Evolutionary conservation across 2,888 invertebrate genomes (phyloP).

Genomic region (Drosophila kokeensis): DNA sequence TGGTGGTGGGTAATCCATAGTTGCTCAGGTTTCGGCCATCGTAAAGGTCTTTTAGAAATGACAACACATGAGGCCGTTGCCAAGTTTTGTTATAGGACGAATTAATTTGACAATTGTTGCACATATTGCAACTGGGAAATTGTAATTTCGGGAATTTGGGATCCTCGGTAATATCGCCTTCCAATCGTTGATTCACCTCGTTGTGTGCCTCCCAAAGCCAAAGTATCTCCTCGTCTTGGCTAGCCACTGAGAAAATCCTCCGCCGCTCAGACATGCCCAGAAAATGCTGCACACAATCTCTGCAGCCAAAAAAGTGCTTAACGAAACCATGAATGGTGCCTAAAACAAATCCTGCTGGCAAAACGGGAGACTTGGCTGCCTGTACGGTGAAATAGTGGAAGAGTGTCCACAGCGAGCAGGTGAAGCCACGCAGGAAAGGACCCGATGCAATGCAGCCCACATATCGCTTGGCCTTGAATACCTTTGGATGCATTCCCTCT

Average conservation of each 20-base stretch:
- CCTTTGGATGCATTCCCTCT: constrained; percentile 22
- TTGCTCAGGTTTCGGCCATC: constrained; percentile 44
- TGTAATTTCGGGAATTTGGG: constrained; percentile 86
- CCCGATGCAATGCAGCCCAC: constrained; percentile 92
- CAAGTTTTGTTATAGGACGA: constrained; percentile 15
- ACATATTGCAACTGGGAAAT: constrained; percentile 39
- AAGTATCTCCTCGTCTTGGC: constrained; percentile 88
- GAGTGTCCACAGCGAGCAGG: constrained; percentile 96
- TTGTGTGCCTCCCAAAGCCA: constrained; percentile 98
- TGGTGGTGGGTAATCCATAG: constrained; percentile 62
- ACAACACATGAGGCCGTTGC: constrained; percentile 31
- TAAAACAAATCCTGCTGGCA: constrained; percentile 41
- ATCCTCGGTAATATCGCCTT: constrained; percentile 94
- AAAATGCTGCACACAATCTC: constrained; percentile 95
- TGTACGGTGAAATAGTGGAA: constrained; percentile 95
- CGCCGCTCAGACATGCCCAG: constrained; percentile 84
- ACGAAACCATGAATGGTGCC: constrained; percentile 60
- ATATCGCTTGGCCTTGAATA: constrained; percentile 90
- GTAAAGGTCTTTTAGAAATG: constrained; percentile 54
- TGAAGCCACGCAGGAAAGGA: constrained; percentile 91
- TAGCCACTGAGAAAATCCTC: constrained; percentile 17
- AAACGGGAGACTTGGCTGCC: constrained; percentile 70
- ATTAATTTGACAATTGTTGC: constrained; percentile 26
- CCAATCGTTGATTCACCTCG: constrained; percentile 93
- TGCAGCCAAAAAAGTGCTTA: constrained; percentile 93